A percentile compares a stretch with the other conserved stretches of the same genome.
These are phyloP conservation scores for Metaphire vulgaris DNA, from an alignment of 1,140 invertebrate species.

Conservation along the genomic window DNA sequence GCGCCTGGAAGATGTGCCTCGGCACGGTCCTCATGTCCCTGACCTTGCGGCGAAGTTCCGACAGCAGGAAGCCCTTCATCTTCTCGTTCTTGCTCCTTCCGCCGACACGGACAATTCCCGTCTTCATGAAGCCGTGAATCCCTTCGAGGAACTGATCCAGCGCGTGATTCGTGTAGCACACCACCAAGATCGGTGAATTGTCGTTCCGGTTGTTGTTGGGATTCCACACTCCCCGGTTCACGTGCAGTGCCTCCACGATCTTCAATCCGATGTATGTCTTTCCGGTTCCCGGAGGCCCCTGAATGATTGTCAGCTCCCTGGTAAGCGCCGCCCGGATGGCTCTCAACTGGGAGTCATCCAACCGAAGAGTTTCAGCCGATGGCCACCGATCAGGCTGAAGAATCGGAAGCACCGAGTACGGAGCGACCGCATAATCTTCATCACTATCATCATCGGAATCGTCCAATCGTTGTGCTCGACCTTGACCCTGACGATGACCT, in stretches of 20 bases:
- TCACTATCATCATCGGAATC: constrained; percentile 20
- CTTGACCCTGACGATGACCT: constrained; percentile 5
- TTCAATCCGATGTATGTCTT: constrained; percentile 32
- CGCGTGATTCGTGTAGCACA: constrained; percentile 77
- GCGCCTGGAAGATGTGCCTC: constrained; percentile 11
- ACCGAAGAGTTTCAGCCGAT: constrained; percentile 10
- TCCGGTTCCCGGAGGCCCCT: constrained; percentile 49
- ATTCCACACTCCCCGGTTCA: constrained; percentile 41
- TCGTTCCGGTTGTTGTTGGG: neutral
- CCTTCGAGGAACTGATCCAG: constrained; percentile 75
- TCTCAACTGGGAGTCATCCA: constrained; percentile 46
- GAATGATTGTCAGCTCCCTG: constrained; percentile 59
- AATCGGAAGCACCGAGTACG: neutral
- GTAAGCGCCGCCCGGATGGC: constrained; percentile 47
- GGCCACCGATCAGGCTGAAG: constrained; percentile 16
- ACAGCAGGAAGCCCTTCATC: constrained; percentile 30
- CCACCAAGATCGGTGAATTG: constrained; percentile 61
- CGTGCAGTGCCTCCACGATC: constrained; percentile 29
- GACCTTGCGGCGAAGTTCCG: constrained; percentile 20
- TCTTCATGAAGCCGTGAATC: constrained; percentile 51
- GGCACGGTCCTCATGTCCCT: constrained; percentile 10
- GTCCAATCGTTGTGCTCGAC: constrained; percentile 30
- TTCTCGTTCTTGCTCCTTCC: constrained; percentile 60
- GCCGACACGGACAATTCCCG: constrained; percentile 63
- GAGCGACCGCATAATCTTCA: constrained; percentile 1